A percentile compares a stretch with the other conserved stretches of the same genome.
Conservation (phyloP, 2,113 vertebrate species). For the Ifrita kowaldi region DNA sequence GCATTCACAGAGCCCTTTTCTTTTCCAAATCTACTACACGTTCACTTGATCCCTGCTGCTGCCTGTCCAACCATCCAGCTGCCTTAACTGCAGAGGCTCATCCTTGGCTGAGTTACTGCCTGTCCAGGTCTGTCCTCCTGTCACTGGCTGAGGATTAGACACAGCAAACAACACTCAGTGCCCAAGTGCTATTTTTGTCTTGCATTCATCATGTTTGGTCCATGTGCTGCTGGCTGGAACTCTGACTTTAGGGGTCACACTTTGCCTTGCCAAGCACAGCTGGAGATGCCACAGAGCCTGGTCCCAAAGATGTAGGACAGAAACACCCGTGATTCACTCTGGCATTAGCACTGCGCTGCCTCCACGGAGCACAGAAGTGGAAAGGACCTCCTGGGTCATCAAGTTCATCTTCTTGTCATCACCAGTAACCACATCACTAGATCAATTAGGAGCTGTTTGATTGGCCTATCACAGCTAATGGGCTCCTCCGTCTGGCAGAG, state of each 20-base stretch:
- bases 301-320: neutral
- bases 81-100: neutral
- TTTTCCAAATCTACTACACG: fast-evolving
- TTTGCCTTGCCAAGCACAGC: neutral
- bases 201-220: neutral
- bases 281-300: neutral
- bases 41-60: neutral
- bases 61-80: neutral
- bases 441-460: conserved; percentile 40
- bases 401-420: conserved; percentile 3
- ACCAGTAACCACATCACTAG: conserved; percentile 46
- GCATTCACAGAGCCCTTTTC: neutral
- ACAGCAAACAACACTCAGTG: neutral
- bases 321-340: neutral
- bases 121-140: neutral
- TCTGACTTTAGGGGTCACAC: neutral
- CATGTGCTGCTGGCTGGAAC: neutral
- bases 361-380: neutral
- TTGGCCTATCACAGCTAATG: conserved; percentile 26
- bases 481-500: neutral
- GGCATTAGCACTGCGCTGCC: neutral
- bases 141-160: neutral
- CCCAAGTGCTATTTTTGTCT: neutral
- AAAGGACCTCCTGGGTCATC: conserved; percentile 28
- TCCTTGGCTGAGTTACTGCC: neutral